Evolutionary conservation across 2,888 invertebrate genomes (phyloP), one percentile per base, ranked within the genome.

Genomic region (Torymus auratus): DNA sequence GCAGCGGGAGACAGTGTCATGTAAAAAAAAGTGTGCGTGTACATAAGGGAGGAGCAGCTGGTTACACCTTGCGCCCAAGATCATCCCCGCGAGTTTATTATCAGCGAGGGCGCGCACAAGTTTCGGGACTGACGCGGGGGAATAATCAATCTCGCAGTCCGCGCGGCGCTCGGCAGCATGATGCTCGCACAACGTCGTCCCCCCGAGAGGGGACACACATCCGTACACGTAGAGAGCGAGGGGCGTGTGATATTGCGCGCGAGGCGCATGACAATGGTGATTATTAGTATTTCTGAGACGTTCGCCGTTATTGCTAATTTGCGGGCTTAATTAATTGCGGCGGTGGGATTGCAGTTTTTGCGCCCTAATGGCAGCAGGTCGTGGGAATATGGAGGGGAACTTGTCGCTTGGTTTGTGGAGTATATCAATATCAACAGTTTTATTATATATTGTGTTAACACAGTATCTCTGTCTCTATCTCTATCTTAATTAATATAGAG

Each of bases 61-160:
- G 28, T 3, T 28, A 28, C 3, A 28, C 28, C 28, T 28, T 5
- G 28, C 3, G 3, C 4, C 23, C 28, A 28, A 28, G 28, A 28
- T 28, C 28, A 28, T 28, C 28, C 69, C 69, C 69, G 20, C 71
- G 64, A 82, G 79, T 82, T 82, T 79, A 82, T 79, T 76, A 82
- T 82, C 78, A 70, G 68, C 12, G 17, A 53, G 55, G 23, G 17
- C 28, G 28, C 28, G 28, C 28, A 3, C 83, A 88, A 88, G 87
- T 88, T 88, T 86, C 83, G 81, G 67, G 85, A 87, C 88, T 89
- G 87, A 89, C 87, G 88, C 87, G 88, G 89, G 28, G 89, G 89
- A 88, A 89, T 89, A 89, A 89, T 89, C 89, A 89, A 89, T 89
- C 89, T 88, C 87, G 84, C 84, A 85, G 84, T 28, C 50, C 17